Percentiles rank a stretch among this genome's conserved stretches.
These are phyloP conservation scores for Lophura swinhoii DNA, from an alignment of 2,797 vertebrate genomes.

Conservation along the genomic window DNA sequence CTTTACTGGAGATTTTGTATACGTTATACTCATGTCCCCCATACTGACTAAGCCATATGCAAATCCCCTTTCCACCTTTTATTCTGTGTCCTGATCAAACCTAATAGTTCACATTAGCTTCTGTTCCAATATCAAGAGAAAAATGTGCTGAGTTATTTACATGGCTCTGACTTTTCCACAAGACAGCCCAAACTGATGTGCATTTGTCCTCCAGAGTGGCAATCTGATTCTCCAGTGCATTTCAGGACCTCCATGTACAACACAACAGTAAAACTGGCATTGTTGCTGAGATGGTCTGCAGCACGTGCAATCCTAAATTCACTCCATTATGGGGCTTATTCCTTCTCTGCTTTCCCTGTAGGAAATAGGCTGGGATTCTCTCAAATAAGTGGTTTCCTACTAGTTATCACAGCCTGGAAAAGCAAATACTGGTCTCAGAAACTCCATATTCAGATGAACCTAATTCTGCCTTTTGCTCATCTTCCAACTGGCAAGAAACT, in stretches of 20 bases:
- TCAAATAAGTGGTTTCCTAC: not conserved
- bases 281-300: not conserved
- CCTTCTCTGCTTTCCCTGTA: not conserved
- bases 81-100: not conserved
- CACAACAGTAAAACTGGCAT: not conserved
- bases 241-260: not conserved
- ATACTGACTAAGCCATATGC: not conserved
- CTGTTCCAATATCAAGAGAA: not conserved
- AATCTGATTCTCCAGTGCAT: not conserved
- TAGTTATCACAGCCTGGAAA: not conserved
- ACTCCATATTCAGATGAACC: not conserved
- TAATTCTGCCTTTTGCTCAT: not conserved
- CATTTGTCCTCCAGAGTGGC: not conserved
- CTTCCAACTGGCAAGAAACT: not conserved
- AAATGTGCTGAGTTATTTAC: not conserved
- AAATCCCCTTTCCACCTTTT: not conserved
- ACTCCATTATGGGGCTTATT: not conserved
- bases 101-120: not conserved
- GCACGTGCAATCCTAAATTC: not conserved
- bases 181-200: not conserved
- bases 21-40: accelerated
- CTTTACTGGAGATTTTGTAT: not conserved
- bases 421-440: not conserved
- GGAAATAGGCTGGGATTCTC: not conserved
- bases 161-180: not conserved